Evolutionary conservation across 2,797 vertebrate genomes (phyloP).

Genomic region (Poecile montanus): DNA sequence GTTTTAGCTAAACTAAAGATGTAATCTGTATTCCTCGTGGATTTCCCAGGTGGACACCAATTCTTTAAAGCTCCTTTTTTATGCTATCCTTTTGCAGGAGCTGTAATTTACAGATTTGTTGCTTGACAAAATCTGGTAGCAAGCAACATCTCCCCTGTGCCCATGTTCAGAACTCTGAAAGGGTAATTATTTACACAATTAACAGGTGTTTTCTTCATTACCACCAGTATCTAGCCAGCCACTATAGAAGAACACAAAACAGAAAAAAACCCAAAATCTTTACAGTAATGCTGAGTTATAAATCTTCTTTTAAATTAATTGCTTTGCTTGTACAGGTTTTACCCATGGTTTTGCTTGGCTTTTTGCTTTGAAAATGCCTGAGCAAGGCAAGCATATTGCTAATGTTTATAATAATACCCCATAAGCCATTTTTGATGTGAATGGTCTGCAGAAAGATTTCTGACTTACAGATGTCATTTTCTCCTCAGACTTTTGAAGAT

Average conservation of each 20-base stretch:
- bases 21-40: fast-evolving
- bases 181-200: too few relatives aligned
- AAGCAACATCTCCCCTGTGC: fast-evolving
- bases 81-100: neutral
- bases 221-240: neutral
- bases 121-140: neutral
- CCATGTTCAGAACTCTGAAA: neutral
- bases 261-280: too few relatives aligned
- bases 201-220: neutral
- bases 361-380: neutral
- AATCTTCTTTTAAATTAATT: neutral
- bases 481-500: constrained; percentile 92
- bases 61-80: neutral
- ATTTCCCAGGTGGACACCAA: neutral
- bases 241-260: neutral
- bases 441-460: neutral
- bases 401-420: too few relatives aligned
- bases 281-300: neutral
- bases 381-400: neutral
- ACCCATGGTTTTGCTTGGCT: fast-evolving
- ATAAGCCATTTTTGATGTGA: neutral
- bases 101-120: neutral
- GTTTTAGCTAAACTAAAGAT: neutral
- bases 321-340: neutral
- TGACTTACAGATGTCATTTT: neutral